Conservation (phyloP, 2,888 invertebrate genomes). For the Melanargia galathea region DNA sequence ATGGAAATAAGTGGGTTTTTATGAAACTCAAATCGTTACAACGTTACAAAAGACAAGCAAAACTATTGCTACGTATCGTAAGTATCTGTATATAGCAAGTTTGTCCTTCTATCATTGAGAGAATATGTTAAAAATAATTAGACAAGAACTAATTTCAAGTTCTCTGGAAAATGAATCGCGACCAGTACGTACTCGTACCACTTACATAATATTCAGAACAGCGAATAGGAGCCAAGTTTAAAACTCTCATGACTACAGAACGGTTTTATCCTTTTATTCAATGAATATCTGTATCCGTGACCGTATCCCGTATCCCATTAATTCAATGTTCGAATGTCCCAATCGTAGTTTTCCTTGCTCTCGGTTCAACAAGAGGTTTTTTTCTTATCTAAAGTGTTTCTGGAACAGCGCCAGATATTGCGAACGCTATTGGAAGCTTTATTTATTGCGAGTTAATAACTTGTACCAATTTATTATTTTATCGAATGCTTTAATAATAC, state of each 20-base stretch:
- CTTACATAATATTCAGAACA: constrained; percentile 24
- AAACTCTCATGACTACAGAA: constrained; percentile 38
- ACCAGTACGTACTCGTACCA: too few species aligned
- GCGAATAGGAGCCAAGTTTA: constrained; percentile 32
- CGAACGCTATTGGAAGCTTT: constrained; percentile 59
- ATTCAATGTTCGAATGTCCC: constrained; percentile 59
- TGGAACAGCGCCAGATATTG: constrained; percentile 69
- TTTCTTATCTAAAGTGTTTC: constrained; percentile 67
- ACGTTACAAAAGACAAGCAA: too few species aligned
- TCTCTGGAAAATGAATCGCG: constrained; percentile 11
- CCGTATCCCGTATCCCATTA: constrained; percentile 48
- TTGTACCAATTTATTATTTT: constrained; percentile 71
- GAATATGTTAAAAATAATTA: not conserved
- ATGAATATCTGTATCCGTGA: constrained; percentile 40
- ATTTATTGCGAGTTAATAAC: constrained; percentile 77
- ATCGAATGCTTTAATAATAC: constrained; percentile 6
- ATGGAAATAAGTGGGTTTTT: too few species aligned
- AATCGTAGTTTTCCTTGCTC: constrained; percentile 44
- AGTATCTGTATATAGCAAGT: not conserved
- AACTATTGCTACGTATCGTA: too few species aligned
- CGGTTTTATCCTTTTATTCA: constrained; percentile 39
- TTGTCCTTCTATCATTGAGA: not conserved
- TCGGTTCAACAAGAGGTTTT: constrained; percentile 46
- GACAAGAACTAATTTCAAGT: not conserved
- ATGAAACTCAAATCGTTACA: too few species aligned